Conservation (phyloP, 2,888 invertebrate species). For the Anoplius nigerrimus region DNA sequence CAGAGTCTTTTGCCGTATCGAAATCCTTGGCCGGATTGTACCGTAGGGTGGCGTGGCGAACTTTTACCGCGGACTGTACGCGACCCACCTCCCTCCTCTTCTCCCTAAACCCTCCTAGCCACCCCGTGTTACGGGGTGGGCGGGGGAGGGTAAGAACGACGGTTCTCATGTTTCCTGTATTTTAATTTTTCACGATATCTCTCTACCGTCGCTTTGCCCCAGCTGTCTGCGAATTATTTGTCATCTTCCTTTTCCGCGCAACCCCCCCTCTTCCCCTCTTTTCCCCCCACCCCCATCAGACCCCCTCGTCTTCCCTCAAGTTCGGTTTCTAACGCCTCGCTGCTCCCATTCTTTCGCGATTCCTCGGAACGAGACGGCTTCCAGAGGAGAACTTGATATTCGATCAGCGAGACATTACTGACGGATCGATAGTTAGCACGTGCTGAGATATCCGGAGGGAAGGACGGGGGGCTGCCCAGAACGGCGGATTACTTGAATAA, state of each 20-base stretch:
- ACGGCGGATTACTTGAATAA: no score
- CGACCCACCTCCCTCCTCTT: conserved; percentile 65
- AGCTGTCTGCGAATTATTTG: conserved; percentile 47
- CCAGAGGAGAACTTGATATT: conserved; percentile 11
- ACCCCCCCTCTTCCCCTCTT: conserved; percentile 8
- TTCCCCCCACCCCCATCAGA: conserved; percentile 18
- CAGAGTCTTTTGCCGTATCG: not conserved
- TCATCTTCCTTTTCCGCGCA: conserved; percentile 6
- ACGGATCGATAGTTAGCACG: conserved; percentile 44
- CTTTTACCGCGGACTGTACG: conserved; percentile 69
- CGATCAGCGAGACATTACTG: conserved; percentile 37
- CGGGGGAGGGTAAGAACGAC: conserved; percentile 55
- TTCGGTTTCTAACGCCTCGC: conserved; percentile 5
- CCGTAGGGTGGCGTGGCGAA: conserved; percentile 60
- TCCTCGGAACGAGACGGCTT: conserved; percentile 11
- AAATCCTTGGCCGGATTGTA: conserved; percentile 61
- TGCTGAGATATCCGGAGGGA: conserved; percentile 30
- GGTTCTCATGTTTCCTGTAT: conserved; percentile 71
- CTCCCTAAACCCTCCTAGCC: conserved; percentile 70
- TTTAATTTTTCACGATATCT: conserved; percentile 60
- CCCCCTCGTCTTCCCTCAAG: not conserved
- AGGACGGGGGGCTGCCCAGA: no score
- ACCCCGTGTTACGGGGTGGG: conserved; percentile 65
- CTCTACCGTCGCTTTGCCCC: conserved; percentile 15
- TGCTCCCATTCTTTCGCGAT: conserved; percentile 22